Conservation (phyloP, 1,140 invertebrate genomes). For the Tribolium castaneum region DNA sequence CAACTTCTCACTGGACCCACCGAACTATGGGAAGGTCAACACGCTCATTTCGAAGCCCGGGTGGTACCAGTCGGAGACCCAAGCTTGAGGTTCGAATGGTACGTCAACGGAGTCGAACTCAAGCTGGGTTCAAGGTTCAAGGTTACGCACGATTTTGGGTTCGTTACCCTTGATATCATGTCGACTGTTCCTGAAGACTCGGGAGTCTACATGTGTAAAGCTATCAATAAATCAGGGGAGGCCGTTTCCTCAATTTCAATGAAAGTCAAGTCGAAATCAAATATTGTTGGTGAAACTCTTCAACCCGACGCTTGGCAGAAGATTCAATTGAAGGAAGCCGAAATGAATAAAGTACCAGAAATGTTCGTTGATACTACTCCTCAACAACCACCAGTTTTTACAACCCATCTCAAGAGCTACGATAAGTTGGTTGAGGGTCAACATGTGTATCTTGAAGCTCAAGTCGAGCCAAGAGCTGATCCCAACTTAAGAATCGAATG, state of each 20-base stretch:
- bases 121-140: constrained; percentile 92
- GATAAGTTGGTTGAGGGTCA: constrained; percentile 90
- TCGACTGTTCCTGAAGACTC: constrained; percentile 90
- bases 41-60: constrained; percentile 95
- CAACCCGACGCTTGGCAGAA: constrained; percentile 91
- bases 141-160: constrained; percentile 93
- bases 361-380: constrained; percentile 85
- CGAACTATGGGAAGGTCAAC: constrained; percentile 93
- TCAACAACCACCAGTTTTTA: constrained; percentile 90
- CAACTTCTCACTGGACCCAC: constrained; percentile 88
- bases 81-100: constrained; percentile 92
- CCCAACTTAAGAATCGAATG: constrained; percentile 91
- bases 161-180: constrained; percentile 91
- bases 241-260: constrained; percentile 90
- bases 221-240: constrained; percentile 90
- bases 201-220: constrained; percentile 93
- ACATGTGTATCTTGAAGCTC: constrained; percentile 92
- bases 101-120: constrained; percentile 91
- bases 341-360: constrained; percentile 87
- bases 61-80: constrained; percentile 96
- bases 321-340: constrained; percentile 88
- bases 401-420: constrained; percentile 87
- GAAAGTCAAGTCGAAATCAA: constrained; percentile 85
- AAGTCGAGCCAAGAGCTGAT: constrained; percentile 96
- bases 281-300: constrained; percentile 82